phyloP scores from a whole-genome alignment of 2,797 vertebrate genomes.

The Carapus acus region DNA sequence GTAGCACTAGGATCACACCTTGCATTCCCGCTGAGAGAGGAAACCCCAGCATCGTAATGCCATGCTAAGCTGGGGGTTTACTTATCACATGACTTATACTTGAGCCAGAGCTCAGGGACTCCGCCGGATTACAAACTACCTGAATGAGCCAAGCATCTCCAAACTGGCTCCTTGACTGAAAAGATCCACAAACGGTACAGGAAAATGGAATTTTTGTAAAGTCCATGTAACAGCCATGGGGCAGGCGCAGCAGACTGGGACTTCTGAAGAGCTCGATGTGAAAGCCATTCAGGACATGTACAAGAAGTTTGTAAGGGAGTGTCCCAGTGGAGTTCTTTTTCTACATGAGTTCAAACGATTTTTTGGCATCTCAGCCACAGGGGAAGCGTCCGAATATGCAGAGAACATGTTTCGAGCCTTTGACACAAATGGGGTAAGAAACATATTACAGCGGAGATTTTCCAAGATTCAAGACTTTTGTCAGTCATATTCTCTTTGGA shows the following conservation, averaged over 20 bases:
- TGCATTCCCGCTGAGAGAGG: too few species aligned
- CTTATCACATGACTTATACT: slow-evolving; percentile 43
- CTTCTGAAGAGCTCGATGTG: slow-evolving; percentile 61
- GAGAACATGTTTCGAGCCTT: slow-evolving; percentile 73
- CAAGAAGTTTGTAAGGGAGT: slow-evolving; percentile 71
- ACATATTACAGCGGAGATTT: neutral
- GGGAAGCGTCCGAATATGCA: slow-evolving; percentile 68
- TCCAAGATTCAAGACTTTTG: neutral
- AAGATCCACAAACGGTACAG: neutral
- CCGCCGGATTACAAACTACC: slow-evolving; percentile 19
- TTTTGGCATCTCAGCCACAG: slow-evolving; percentile 67
- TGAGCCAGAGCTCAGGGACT: slow-evolving; percentile 39
- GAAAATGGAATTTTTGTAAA: slow-evolving; percentile 36
- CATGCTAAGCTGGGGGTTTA: slow-evolving; percentile 38
- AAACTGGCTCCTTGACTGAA: neutral
- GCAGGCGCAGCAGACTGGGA: slow-evolving; percentile 60
- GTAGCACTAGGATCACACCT: too few species aligned
- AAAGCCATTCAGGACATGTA: slow-evolving; percentile 73
- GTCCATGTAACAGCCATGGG: slow-evolving; percentile 54
- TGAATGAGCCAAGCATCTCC: slow-evolving; percentile 9
- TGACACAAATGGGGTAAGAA: slow-evolving; percentile 74
- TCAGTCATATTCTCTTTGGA: too few species aligned
- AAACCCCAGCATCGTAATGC: slow-evolving; percentile 47
- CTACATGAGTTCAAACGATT: slow-evolving; percentile 75
- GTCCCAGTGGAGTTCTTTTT: slow-evolving; percentile 69